Evolutionary conservation across 2,797 vertebrate species (phyloP), one percentile per base, ranked within the genome.

Genomic region (Acanthornis magna): DNA sequence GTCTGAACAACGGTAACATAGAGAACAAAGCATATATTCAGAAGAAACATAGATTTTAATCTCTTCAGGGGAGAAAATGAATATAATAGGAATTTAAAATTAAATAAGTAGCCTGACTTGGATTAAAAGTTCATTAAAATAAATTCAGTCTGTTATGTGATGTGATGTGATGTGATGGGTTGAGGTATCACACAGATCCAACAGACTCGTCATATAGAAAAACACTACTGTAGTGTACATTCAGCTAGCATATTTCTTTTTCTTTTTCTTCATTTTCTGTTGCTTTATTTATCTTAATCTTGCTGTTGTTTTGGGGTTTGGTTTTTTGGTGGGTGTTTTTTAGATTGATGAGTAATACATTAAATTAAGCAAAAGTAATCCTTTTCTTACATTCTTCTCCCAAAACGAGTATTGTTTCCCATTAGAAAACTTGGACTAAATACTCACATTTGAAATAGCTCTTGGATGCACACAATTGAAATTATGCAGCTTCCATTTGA

Each of bases 221-320:
- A 22, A n/a, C 16, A 62, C 18, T 58, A 40, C 25, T n/a, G 9
- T 6, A 16, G 3, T 36, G 2, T 29, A 19, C 10, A 70, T 36
- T 57, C 32, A 47, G 10, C 50, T 1, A 50, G 26, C 2, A 9
- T 16, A 19, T 30, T 21, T 68, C 5, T 60, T 87, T 36, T 3
- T 51, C 8, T 17, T 30, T 50, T 61, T 61, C 76, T 68, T 48
- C 32, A 58, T 57, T 75, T 79, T 32, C 17, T 61, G 18, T 45
- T 45, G 5, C 7, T 84, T 70, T 40, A 29, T 50, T 81, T 57
- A 65, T 53, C 10, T 60, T 57, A 20, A 34, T 13, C 9, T 75
- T 68, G 1, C 1, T 48, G 11, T 4, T 13, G 5, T 27, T 67
- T 47, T 42, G 3, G 6, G 1, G 4, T 17, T 75, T 38, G 3